A percentile compares a stretch with the other conserved stretches of the same genome.
Evolutionary conservation across 2,797 vertebrate species (phyloP).

Genomic region (Thaleichthys pacificus): DNA sequence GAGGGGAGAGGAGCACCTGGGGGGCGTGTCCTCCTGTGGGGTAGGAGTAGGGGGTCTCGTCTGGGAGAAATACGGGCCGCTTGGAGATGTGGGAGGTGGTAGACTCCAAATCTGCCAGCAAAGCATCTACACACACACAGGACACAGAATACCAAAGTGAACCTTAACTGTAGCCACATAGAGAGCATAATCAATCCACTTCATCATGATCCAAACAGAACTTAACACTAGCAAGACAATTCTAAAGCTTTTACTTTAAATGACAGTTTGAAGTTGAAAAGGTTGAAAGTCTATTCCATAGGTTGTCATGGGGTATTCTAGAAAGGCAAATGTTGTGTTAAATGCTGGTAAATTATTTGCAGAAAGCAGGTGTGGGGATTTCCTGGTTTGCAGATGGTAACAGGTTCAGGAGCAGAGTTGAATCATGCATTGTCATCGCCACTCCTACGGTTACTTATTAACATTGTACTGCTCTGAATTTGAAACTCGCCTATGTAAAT

Average conservation of each 20-base stretch:
- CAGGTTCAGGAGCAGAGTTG: constrained; percentile 25
- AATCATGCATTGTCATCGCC: constrained; percentile 56
- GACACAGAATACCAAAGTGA: neutral
- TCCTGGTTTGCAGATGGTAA: constrained; percentile 30
- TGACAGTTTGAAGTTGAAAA: neutral
- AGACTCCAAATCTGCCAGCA: constrained; percentile 95
- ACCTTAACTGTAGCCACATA: neutral
- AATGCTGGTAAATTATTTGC: too few relatives aligned
- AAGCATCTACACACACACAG: constrained; percentile 76
- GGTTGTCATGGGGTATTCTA: too few relatives aligned
- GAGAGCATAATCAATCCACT: neutral
- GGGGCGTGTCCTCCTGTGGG: constrained; percentile 82
- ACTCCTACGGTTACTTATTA: constrained; percentile 68
- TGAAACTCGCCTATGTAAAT: neutral
- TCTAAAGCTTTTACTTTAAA: neutral
- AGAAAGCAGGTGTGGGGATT: too few relatives aligned
- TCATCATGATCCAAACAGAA: neutral
- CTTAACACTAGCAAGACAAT: neutral
- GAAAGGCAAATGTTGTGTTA: too few relatives aligned
- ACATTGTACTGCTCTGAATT: constrained; percentile 39
- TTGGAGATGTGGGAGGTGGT: constrained; percentile 96
- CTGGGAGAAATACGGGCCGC: constrained; percentile 84
- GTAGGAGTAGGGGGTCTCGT: constrained; percentile 87
- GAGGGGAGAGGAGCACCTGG: constrained; percentile 79
- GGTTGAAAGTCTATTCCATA: neutral